Percentiles rank a stretch among this genome's conserved stretches.
These are phyloP conservation scores for Champsocephalus gunnari DNA, from an alignment of 2,797 vertebrate genomes.

Conservation along the genomic window DNA sequence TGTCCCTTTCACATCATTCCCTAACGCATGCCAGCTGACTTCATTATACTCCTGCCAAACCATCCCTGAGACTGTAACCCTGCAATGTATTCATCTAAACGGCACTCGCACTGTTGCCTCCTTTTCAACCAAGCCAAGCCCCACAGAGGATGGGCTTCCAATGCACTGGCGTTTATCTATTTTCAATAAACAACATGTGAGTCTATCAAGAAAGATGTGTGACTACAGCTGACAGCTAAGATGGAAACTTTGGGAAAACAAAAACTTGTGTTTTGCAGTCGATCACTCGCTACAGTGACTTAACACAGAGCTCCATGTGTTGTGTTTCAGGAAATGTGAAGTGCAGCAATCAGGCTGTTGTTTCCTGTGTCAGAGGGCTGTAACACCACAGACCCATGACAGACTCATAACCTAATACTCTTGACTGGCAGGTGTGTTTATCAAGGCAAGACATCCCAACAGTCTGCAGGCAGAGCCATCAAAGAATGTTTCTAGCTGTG, in stretches of 20 bases:
- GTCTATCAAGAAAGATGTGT: slow-evolving; percentile 33
- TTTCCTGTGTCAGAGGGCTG: slow-evolving; percentile 54
- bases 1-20: slow-evolving; percentile 21
- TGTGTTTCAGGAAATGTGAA: slow-evolving; percentile 51
- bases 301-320: slow-evolving; percentile 37
- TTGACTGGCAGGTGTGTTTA: slow-evolving; percentile 77
- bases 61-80: slow-evolving; percentile 52
- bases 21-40: slow-evolving; percentile 52
- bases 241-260: slow-evolving; percentile 28
- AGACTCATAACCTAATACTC: slow-evolving; percentile 64
- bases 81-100: slow-evolving; percentile 57
- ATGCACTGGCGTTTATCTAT: slow-evolving; percentile 33
- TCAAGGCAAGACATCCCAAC: slow-evolving; percentile 66
- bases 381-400: slow-evolving; percentile 57
- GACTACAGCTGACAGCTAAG: slow-evolving; percentile 27
- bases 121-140: slow-evolving; percentile 38
- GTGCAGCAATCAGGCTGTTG: slow-evolving; percentile 49
- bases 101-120: slow-evolving; percentile 40
- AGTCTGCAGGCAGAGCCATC: slow-evolving; percentile 58
- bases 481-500: slow-evolving; percentile 60
- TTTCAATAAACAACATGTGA: slow-evolving; percentile 26
- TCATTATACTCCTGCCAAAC: slow-evolving; percentile 58
- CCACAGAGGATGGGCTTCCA: slow-evolving; percentile 25
- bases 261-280: slow-evolving; percentile 36
- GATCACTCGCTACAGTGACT: slow-evolving; percentile 15